Percentiles rank a stretch among this genome's conserved stretches.
These are phyloP conservation scores for Caenorhabditis sp. DNA, from an alignment of 2,888 invertebrate species.

Conservation along the genomic window DNA sequence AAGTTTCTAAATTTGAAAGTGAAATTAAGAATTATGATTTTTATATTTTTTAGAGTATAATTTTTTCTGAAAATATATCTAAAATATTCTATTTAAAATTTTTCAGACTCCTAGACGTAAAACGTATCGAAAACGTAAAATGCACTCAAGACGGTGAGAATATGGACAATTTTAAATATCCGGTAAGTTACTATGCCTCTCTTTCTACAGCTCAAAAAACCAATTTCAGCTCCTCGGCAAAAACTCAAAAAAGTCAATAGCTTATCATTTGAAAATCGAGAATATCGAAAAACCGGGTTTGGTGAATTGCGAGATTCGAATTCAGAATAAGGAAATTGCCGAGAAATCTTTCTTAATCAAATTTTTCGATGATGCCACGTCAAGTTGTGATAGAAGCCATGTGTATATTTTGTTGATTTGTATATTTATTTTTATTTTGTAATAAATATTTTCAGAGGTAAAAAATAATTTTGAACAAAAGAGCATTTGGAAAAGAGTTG, in stretches of 20 bases:
- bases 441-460: no score
- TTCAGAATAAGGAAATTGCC: slow-evolving; percentile 25
- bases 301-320: slow-evolving; percentile 25
- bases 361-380: neutral
- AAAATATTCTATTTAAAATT: no score
- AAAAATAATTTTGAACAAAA: no score
- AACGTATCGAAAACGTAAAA: slow-evolving; percentile 33
- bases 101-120: slow-evolving; percentile 32
- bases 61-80: no score
- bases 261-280: slow-evolving; percentile 36
- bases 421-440: no score
- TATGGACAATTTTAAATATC: slow-evolving; percentile 36
- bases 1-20: no score
- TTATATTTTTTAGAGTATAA: no score
- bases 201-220: neutral
- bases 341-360: slow-evolving; percentile 8
- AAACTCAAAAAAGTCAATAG: slow-evolving; percentile 21
- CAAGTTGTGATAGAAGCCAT: no score
- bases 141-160: slow-evolving; percentile 28
- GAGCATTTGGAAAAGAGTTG: no score
- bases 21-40: no score
- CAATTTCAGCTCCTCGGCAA: slow-evolving; percentile 21
- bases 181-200: slow-evolving; percentile 8
- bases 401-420: no score
- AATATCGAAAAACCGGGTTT: slow-evolving; percentile 27